These are phyloP conservation scores for Pipistrellus pygmaeus DNA, from an alignment of 2,797 vertebrate species.

Conservation along the genomic window DNA sequence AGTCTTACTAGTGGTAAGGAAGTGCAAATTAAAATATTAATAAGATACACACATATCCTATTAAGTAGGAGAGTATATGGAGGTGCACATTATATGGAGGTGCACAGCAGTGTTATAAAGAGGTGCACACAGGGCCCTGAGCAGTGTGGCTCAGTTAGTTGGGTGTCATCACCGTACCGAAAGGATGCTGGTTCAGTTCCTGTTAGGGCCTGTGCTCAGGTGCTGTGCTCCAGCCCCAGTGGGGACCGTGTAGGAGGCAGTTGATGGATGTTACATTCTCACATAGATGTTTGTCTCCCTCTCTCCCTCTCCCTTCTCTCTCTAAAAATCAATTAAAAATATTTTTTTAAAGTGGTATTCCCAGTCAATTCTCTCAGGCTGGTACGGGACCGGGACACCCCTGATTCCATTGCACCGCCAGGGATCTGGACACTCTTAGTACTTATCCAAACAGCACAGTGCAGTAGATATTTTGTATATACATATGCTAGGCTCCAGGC, in stretches of 20 bases:
- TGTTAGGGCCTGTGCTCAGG: not conserved
- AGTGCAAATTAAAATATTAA: not conserved
- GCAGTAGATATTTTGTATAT: not conserved
- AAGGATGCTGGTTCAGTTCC: not conserved
- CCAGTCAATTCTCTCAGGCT: not conserved
- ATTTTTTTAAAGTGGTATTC: not conserved
- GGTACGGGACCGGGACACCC: fast-evolving
- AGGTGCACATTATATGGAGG: not conserved
- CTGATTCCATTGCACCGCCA: not conserved
- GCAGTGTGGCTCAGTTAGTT: not conserved
- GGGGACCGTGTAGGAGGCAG: not conserved
- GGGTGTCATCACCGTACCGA: not conserved
- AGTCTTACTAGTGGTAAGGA: not conserved
- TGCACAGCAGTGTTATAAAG: not conserved
- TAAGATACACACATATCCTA: not conserved
- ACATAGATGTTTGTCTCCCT: not conserved
- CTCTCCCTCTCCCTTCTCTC: too few species aligned
- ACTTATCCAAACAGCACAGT: not conserved
- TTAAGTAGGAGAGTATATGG: not conserved
- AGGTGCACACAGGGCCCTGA: too few species aligned
- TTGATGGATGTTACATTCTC: not conserved
- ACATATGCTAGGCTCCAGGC: not conserved
- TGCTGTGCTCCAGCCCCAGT: not conserved
- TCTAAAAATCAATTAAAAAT: too few species aligned
- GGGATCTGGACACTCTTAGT: not conserved